Base-by-base conservation (phyloP, 2,113 vertebrate species). In the Cacatua alba region DNA sequence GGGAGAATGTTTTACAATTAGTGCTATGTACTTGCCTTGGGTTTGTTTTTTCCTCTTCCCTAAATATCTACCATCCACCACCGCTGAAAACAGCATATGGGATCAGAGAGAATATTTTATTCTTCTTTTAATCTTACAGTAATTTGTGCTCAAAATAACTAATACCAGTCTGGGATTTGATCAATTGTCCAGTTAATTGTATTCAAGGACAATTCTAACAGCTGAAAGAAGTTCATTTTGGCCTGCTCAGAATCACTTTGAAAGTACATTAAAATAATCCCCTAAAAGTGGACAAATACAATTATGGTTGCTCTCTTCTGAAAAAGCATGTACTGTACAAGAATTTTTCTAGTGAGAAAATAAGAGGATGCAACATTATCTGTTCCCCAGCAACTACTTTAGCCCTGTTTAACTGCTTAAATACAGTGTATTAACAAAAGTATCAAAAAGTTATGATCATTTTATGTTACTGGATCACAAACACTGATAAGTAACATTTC, bases 381-480 rank as follows among this genome's bases (percentile, higher is more conserved):
- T 81, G 33, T 65, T 88, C 43, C 81, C 35, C 60, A 86, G 46
- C 59, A 70, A 31, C 13, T 60, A 43, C 37, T 84, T 65, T 2
- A 80, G 57, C 15, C 15, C 57, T 26, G 25, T 55, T 76, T 31
- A 79, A 41, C 8, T 26, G 24, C 39, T 49, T n/a, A 48, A 92
- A 75, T 8, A 37, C 0, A 35, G 9, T 1, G 3, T 5, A 31
- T 11, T 39, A 76, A 68, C 7, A 43, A 11, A 46, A 46, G 2
- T 5, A 77, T 29, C 25, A 37, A 29, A 21, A 49, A 55, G 39
- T 17, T n/a, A 17, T 3, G 9, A 17, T 35, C n/a, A 71, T 46
- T 60, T 13, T 18, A 43, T 39, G 24, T 68, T 59, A 74, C 57
- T 15, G 11, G 18, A 9, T 28, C 20, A 81, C n/a, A 19, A 67